phyloP scores from a whole-genome alignment of 2,888 invertebrate species.

The Tholera decimalis region DNA sequence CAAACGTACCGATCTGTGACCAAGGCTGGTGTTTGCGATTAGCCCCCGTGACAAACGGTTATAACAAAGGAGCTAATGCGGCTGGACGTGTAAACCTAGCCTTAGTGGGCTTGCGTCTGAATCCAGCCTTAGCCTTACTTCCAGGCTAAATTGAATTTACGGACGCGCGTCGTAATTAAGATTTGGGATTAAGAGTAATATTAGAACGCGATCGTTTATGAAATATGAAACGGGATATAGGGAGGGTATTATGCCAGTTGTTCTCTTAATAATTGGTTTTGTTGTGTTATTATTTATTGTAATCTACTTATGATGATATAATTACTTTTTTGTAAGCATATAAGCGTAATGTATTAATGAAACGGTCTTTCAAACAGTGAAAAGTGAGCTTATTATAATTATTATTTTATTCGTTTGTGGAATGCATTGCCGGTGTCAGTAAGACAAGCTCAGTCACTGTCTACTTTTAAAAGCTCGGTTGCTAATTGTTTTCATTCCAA shows the following conservation, averaged over 20 bases:
- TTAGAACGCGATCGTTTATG: conserved; percentile 48
- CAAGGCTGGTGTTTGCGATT: conserved; percentile 68
- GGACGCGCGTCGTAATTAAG: conserved; percentile 60
- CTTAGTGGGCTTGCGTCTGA: conserved; percentile 57
- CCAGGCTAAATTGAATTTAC: conserved; percentile 62
- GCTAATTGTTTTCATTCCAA: too few species aligned
- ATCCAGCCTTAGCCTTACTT: conserved; percentile 31
- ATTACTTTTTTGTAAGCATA: neutral
- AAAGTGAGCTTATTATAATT: too few species aligned
- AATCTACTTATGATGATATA: neutral
- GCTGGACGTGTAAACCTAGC: conserved; percentile 61
- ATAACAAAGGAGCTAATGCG: conserved; percentile 65
- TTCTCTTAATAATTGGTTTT: conserved; percentile 11
- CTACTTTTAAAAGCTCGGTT: too few species aligned
- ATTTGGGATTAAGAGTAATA: conserved; percentile 61
- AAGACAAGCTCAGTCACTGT: too few species aligned
- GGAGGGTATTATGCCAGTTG: conserved; percentile 3
- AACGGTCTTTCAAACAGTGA: too few species aligned
- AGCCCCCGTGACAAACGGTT: conserved; percentile 70
- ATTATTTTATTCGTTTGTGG: too few species aligned
- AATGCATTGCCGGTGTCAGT: too few species aligned
- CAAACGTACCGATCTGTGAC: conserved; percentile 68
- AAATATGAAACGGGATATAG: conserved; percentile 36
- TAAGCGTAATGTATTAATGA: too few species aligned
- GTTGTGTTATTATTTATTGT: neutral